These are phyloP conservation scores for Lutraria lutraria DNA, from an alignment of 2,888 invertebrate genomes.

Conservation along the genomic window DNA sequence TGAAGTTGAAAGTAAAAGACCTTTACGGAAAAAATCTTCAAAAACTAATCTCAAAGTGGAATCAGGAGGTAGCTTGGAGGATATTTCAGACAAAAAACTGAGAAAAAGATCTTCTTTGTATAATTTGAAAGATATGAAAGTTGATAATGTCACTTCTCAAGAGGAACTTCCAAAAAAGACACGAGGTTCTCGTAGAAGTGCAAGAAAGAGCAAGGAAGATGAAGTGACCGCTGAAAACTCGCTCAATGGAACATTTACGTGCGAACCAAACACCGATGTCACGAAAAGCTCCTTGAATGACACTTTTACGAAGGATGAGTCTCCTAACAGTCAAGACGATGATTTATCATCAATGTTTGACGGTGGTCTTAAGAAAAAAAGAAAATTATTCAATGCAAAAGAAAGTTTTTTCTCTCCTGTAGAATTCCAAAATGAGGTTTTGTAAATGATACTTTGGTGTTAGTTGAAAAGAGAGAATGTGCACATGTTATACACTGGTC, in stretches of 20 bases:
- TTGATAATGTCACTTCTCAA: not conserved
- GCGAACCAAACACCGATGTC: conserved; percentile 14
- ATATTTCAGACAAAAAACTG: conserved; percentile 8
- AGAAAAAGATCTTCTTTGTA: conserved; percentile 26
- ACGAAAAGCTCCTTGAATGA: conserved; percentile 33
- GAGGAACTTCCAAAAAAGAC: not conserved
- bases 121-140: conserved; percentile 7
- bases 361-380: conserved; percentile 52
- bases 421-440: conserved; percentile 34
- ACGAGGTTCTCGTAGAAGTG: conserved; percentile 21
- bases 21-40: conserved; percentile 30
- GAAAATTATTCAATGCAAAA: conserved; percentile 48
- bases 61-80: not conserved
- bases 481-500: not conserved
- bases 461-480: not conserved
- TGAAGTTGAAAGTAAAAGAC: conserved; percentile 9
- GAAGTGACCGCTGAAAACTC: not conserved
- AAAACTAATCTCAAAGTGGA: conserved; percentile 22
- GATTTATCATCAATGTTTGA: conserved; percentile 23
- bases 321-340: conserved; percentile 5
- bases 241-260: conserved; percentile 33
- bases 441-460: not conserved
- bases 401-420: conserved; percentile 53
- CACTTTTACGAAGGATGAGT: conserved; percentile 27
- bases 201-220: conserved; percentile 5